These are phyloP conservation scores for Homarus americanus DNA, from an alignment of 1,140 invertebrate genomes.

Conservation along the genomic window DNA sequence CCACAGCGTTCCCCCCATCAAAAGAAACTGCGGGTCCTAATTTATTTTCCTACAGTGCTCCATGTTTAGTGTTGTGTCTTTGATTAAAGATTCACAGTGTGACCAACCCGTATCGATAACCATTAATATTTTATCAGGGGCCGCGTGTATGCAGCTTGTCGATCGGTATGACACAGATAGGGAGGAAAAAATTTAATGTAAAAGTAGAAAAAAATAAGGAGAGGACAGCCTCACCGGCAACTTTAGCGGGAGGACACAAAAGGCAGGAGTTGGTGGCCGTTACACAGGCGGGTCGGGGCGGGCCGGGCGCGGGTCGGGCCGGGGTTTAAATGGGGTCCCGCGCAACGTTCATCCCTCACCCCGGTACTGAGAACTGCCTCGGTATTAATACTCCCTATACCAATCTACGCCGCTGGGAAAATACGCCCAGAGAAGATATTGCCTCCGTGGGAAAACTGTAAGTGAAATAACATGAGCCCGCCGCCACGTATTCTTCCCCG, in stretches of 20 bases:
- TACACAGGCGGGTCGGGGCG: constrained; percentile 34
- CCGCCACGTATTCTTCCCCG: background rate
- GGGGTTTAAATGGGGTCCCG: constrained; percentile 50
- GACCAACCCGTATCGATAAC: background rate
- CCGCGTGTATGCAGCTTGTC: background rate
- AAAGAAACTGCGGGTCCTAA: background rate
- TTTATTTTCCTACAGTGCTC: background rate
- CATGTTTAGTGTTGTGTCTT: background rate
- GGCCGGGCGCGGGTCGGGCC: background rate
- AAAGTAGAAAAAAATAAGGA: background rate
- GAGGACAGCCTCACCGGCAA: background rate
- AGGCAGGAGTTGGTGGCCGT: constrained; percentile 63
- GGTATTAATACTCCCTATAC: background rate
- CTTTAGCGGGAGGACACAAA: constrained; percentile 55
- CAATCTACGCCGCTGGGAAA: constrained; percentile 11
- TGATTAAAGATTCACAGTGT: too few relatives aligned
- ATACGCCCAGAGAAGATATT: background rate
- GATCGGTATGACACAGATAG: background rate
- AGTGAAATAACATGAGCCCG: background rate
- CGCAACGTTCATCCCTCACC: constrained; percentile 48
- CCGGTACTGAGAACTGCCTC: constrained; percentile 17
- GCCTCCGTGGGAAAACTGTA: background rate
- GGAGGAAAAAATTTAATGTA: background rate
- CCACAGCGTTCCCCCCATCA: background rate
- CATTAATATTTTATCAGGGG: background rate